Conservation (phyloP, 2,113 vertebrate species). For the Muntiacus muntjak region DNA sequence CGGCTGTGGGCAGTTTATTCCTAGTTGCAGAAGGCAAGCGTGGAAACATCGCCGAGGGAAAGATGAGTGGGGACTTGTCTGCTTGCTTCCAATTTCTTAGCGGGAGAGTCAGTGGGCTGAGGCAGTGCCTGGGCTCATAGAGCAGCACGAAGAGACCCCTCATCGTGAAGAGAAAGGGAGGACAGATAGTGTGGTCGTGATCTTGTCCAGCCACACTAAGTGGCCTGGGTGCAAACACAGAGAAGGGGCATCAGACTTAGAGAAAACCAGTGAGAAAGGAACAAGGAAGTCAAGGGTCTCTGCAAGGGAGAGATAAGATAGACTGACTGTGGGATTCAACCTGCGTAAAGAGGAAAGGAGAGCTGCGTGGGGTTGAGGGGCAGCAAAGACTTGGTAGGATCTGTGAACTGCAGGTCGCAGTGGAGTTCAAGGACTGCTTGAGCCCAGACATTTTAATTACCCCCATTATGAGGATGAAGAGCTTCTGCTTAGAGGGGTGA, state of each 20-base stretch:
- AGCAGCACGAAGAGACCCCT: not conserved
- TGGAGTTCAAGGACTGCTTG: not conserved
- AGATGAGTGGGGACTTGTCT: not conserved
- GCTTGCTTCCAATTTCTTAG: not conserved
- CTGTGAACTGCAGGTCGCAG: not conserved
- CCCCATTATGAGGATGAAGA: not conserved
- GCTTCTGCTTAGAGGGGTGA: not conserved
- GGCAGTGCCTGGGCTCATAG: not conserved
- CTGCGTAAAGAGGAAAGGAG: not conserved
- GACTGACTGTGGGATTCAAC: not conserved
- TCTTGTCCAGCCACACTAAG: not conserved
- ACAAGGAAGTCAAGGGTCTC: not conserved
- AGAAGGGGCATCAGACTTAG: not conserved
- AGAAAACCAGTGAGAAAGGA: not conserved
- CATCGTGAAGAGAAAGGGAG: not conserved
- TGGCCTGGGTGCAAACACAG: not conserved
- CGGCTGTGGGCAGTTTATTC: not conserved
- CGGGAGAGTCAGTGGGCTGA: not conserved
- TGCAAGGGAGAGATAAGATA: not conserved
- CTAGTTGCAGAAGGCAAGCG: not conserved
- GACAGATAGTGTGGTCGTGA: not conserved
- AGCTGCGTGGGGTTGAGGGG: not conserved
- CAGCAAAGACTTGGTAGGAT: not conserved
- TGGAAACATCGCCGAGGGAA: not conserved
- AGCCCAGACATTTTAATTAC: not conserved